Conservation (phyloP, 2,797 vertebrate species). For the Darevskia nairensis region DNA sequence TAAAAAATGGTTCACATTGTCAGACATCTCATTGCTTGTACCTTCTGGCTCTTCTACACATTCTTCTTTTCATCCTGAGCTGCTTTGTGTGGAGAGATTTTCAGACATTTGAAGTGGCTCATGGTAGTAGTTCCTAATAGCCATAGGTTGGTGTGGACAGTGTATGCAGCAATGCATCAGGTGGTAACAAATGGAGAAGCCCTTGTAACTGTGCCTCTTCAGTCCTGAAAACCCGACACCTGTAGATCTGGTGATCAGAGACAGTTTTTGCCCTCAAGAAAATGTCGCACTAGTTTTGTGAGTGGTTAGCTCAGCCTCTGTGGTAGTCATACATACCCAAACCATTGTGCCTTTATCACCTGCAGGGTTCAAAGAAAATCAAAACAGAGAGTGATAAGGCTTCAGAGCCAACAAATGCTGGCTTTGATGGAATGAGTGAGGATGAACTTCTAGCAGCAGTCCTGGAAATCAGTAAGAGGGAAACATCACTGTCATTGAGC, state of each 20-base stretch:
- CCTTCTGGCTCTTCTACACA: not conserved
- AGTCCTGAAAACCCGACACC: not conserved
- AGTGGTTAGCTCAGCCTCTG: not conserved
- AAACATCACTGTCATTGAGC: slow-evolving; percentile 79
- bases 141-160: not conserved
- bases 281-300: not conserved
- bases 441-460: slow-evolving; percentile 94
- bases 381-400: slow-evolving; percentile 77
- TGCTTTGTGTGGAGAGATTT: not conserved
- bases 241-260: not conserved
- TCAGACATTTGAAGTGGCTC: not conserved
- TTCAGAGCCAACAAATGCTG: slow-evolving; percentile 68
- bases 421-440: slow-evolving; percentile 89
- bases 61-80: not conserved
- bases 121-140: not conserved
- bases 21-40: not conserved
- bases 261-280: not conserved
- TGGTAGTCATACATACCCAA: slow-evolving; percentile 20
- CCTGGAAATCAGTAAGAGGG: slow-evolving; percentile 92
- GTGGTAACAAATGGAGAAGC: not conserved
- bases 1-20: not conserved
- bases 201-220: not conserved
- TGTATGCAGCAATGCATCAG: not conserved
- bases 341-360: slow-evolving; percentile 49
- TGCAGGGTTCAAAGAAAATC: slow-evolving; percentile 77